Conservation (phyloP, 2,888 invertebrate genomes). For the Norana najaformis region DNA sequence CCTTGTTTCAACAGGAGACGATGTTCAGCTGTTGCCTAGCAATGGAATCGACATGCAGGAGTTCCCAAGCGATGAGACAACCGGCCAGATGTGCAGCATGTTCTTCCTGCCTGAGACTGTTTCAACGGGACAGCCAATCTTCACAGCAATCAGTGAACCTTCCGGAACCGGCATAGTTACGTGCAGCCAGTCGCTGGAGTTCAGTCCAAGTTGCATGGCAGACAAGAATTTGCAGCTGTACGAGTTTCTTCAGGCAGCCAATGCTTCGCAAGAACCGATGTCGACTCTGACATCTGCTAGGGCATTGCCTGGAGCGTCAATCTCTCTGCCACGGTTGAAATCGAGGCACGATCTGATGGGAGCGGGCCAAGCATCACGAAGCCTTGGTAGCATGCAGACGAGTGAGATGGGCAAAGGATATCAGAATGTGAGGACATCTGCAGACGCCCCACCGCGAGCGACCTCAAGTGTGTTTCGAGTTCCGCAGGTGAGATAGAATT, state of each 20-base stretch:
- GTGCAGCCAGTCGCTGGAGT: not conserved
- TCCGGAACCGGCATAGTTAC: not conserved
- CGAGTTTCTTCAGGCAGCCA: not conserved
- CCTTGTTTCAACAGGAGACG: not conserved
- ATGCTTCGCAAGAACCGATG: not conserved
- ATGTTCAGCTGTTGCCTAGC: not conserved
- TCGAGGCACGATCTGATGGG: not conserved
- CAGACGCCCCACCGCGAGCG: not conserved
- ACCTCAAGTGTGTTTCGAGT: not conserved
- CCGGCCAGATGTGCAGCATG: slow-evolving; percentile 25
- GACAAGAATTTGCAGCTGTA: not conserved
- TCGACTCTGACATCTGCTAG: not conserved
- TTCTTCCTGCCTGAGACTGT: not conserved
- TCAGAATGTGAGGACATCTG: not conserved
- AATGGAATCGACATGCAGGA: slow-evolving; percentile 16
- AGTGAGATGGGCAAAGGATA: not conserved
- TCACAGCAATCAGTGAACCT: not conserved
- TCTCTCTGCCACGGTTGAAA: not conserved
- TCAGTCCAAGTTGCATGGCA: not conserved
- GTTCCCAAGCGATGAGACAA: not conserved
- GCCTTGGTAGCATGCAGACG: slow-evolving; percentile 1
- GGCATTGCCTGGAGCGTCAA: not conserved
- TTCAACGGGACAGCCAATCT: not conserved
- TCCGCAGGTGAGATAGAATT: not conserved
- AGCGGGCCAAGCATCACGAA: not conserved